A percentile compares a stretch with the other conserved stretches of the same genome.
Conservation (phyloP, 2,113 vertebrate species). For the Pollimyrus isidori region DNA sequence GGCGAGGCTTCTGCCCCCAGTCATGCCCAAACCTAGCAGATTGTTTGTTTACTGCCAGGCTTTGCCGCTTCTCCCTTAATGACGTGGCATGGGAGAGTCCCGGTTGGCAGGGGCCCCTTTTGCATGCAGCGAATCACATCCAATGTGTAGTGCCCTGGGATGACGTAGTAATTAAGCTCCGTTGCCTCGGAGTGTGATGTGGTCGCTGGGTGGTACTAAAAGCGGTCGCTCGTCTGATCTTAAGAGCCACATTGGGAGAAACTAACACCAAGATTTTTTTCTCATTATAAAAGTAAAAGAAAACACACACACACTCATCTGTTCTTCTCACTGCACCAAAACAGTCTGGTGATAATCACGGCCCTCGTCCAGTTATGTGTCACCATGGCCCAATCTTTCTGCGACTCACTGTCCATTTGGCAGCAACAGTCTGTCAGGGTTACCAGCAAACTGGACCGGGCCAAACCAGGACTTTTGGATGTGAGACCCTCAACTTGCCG, state of each 20-base stretch:
- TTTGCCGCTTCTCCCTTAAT: background rate
- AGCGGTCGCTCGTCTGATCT: background rate
- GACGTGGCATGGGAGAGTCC: background rate
- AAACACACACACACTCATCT: constrained; percentile 5
- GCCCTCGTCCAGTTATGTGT: background rate
- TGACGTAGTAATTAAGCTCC: background rate
- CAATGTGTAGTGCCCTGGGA: background rate
- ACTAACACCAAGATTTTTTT: constrained; percentile 1
- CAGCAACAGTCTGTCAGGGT: background rate
- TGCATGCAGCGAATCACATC: background rate
- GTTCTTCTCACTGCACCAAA: constrained; percentile 1
- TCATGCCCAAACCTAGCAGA: no score
- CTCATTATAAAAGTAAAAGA: background rate
- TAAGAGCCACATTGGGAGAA: background rate
- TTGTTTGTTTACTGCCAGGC: no score
- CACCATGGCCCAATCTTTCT: background rate
- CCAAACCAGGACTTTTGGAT: background rate
- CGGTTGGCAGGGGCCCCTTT: background rate
- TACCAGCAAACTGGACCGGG: background rate
- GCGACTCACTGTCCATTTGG: background rate
- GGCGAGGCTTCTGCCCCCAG: no score
- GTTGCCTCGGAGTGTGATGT: background rate
- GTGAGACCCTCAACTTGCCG: background rate
- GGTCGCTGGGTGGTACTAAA: background rate
- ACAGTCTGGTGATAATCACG: constrained; percentile 3